These are phyloP conservation scores for Gastrophryne carolinensis DNA, from an alignment of 2,797 vertebrate genomes.

Conservation along the genomic window DNA sequence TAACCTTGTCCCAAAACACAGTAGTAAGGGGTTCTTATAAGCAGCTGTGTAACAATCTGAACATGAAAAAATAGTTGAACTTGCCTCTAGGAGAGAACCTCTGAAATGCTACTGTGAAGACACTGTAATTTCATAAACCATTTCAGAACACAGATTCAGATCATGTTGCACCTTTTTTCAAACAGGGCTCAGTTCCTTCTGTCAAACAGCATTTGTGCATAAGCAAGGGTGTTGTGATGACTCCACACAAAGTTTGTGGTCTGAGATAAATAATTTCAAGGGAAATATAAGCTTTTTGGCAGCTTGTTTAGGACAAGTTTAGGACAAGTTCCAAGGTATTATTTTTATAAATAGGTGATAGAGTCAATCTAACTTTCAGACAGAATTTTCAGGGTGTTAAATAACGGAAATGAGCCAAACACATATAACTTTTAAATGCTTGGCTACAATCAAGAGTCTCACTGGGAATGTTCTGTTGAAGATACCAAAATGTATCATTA, in stretches of 20 bases:
- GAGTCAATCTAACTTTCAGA: too few relatives aligned
- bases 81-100: neutral
- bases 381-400: neutral
- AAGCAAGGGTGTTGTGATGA: neutral
- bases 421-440: neutral
- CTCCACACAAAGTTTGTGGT: neutral
- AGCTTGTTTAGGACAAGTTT: neutral
- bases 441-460: neutral
- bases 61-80: too few relatives aligned
- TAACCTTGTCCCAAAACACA: too few relatives aligned
- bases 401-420: neutral
- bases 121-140: conserved; percentile 12
- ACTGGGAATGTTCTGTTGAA: conserved; percentile 4
- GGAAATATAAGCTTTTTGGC: neutral
- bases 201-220: neutral
- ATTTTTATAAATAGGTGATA: too few relatives aligned
- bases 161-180: conserved; percentile 13
- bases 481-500: conserved; percentile 14
- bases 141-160: neutral
- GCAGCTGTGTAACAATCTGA: too few relatives aligned
- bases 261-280: neutral
- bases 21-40: too few relatives aligned
- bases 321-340: too few relatives aligned
- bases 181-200: neutral
- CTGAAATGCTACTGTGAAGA: conserved; percentile 5